Evolutionary conservation across 2,113 vertebrate genomes (phyloP), one percentile per base, ranked within the genome.

Genomic region (Megalops atlanticus): DNA sequence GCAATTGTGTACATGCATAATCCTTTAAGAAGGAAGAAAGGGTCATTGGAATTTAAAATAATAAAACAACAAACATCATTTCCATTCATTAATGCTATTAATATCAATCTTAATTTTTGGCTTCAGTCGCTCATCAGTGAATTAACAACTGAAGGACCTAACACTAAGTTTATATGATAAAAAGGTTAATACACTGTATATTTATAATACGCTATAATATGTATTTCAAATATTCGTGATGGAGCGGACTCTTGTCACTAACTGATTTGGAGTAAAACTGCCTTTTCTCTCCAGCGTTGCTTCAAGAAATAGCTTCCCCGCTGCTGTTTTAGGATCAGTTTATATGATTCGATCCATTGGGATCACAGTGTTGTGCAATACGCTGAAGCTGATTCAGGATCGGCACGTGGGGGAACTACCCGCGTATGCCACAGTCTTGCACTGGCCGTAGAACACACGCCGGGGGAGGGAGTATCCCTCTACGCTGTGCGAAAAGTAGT

Each of bases 401-500:
- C 58, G 31, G 58, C 24, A n/a, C 31, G 1, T 64, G 58, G 24
- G 2, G 24, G 24, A 64, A 24, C 21, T 64, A 24, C 21, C n/a
- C 52, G 52, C 24, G 21, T 45, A 14, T 31, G 11, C 21, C 33
- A 4, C n/a, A 12, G n/a, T n/a, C n/a, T n/a, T n/a, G n/a, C n/a
- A n/a, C n/a, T n/a, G n/a, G 76, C 76, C 52, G 33, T 35, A 24
- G 39, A 18, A 45, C 64, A 49, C 38, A 41, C 18, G 21, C 24
- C 35, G 35, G 36, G 39, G 33, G 27, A 52, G 68, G 77, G 49
- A 54, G 45, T 39, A 11, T 24, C 38, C 64, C 58, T 31, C 36
- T 79, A 52, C 64, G 76, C 71, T n/a, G 39, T 71, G 58, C 33
- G 43, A 74, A 49, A 70, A 69, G 58, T 77, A 39, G 71, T 52